Conservation (phyloP, 2,113 vertebrate genomes). For the Tragelaphus buxtoni region DNA sequence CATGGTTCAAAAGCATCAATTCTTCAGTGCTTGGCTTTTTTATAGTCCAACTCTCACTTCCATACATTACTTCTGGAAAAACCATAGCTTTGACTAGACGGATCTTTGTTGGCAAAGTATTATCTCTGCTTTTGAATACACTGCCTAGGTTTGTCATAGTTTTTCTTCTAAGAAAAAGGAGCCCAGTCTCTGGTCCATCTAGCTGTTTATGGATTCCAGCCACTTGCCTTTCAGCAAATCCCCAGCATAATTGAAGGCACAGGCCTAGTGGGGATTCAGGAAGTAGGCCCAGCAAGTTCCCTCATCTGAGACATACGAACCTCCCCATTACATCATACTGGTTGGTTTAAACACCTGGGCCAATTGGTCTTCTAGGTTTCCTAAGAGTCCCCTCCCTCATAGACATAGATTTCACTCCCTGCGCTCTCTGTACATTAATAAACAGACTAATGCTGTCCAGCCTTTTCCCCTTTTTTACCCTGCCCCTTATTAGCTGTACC, state of each 20-base stretch:
- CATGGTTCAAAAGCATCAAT: not conserved
- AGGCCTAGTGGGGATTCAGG: not conserved
- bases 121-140: not conserved
- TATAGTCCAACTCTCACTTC: not conserved
- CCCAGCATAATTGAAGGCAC: not conserved
- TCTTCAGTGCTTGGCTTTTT: not conserved
- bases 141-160: not conserved
- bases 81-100: not conserved
- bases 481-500: not conserved
- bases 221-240: not conserved
- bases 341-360: not conserved
- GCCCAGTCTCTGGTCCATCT: not conserved
- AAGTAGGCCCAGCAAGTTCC: not conserved
- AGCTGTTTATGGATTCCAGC: not conserved
- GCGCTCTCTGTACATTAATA: not conserved
- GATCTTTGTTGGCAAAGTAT: not conserved
- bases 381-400: not conserved
- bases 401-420: not conserved
- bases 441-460: not conserved
- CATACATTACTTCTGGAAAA: not conserved
- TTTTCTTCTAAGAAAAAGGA: not conserved
- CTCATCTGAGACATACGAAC: not conserved
- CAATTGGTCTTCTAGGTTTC: not conserved
- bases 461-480: not conserved
- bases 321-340: not conserved